Conservation (phyloP, 1,140 invertebrate species). For the Eurosta solidaginis region DNA sequence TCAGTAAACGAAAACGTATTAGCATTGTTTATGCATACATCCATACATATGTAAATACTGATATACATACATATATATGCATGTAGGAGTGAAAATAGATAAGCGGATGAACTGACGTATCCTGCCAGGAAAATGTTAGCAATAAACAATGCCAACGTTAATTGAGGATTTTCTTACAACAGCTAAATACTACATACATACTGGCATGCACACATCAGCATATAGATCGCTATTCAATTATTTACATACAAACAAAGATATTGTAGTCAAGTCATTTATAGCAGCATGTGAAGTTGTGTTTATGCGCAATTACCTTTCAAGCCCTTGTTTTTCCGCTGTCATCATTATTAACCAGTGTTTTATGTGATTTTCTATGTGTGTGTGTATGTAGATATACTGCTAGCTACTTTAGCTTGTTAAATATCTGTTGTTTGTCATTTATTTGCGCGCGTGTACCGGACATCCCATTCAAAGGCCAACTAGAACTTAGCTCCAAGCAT, state of each 20-base stretch:
- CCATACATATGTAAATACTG: no score
- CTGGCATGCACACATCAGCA: neutral
- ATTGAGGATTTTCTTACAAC: slow-evolving; percentile 19
- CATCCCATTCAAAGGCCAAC: neutral
- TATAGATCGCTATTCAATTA: neutral
- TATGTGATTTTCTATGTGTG: neutral
- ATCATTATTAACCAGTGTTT: neutral
- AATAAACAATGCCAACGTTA: slow-evolving; percentile 12
- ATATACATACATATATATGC: neutral
- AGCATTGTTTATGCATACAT: no score
- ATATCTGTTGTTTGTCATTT: neutral
- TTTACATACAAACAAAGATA: neutral
- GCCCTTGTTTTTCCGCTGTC: neutral
- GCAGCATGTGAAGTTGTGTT: neutral
- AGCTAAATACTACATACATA: neutral
- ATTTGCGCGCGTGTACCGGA: neutral
- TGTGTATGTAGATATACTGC: neutral
- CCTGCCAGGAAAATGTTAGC: neutral
- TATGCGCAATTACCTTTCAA: neutral
- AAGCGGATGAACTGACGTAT: slow-evolving; percentile 12
- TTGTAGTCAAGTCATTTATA: neutral
- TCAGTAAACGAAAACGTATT: neutral
- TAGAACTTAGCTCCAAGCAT: neutral
- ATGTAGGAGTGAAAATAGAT: neutral
- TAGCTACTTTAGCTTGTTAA: neutral